Conservation (phyloP, 2,888 invertebrate species). For the Poecilus cupreus region DNA sequence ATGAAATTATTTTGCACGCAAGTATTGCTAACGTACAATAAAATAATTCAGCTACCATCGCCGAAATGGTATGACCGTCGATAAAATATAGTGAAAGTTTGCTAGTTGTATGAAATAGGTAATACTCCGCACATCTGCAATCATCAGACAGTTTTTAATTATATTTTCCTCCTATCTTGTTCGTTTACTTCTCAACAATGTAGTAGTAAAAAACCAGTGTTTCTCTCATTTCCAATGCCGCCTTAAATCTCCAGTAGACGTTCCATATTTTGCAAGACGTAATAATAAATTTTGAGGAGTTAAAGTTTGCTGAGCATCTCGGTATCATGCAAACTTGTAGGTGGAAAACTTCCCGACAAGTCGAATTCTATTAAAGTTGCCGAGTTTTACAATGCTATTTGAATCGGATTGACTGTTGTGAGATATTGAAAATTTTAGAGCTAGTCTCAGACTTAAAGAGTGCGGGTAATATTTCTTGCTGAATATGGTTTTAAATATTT, state of each 20-base stretch:
- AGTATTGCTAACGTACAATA: too few species aligned
- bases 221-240: background rate
- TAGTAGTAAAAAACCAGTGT: too few species aligned
- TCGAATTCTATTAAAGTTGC: conserved; percentile 45
- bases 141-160: too few species aligned
- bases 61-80: too few species aligned
- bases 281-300: conserved; percentile 33
- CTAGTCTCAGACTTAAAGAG: background rate
- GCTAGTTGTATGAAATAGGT: too few species aligned
- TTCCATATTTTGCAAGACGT: conserved; percentile 29
- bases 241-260: conserved; percentile 1
- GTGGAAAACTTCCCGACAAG: conserved; percentile 28
- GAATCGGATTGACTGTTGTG: conserved; percentile 19
- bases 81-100: too few species aligned
- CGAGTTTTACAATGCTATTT: conserved; percentile 40
- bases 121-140: too few species aligned
- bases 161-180: too few species aligned
- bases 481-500: conserved; percentile 40
- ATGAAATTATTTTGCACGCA: too few species aligned
- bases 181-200: too few species aligned
- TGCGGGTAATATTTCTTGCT: conserved; percentile 2
- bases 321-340: conserved; percentile 24
- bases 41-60: too few species aligned
- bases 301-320: background rate
- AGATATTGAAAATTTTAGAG: conserved; percentile 44